Evolutionary conservation across 1,140 invertebrate species (phyloP).

Genomic region (Metopolophium dirhodum): DNA sequence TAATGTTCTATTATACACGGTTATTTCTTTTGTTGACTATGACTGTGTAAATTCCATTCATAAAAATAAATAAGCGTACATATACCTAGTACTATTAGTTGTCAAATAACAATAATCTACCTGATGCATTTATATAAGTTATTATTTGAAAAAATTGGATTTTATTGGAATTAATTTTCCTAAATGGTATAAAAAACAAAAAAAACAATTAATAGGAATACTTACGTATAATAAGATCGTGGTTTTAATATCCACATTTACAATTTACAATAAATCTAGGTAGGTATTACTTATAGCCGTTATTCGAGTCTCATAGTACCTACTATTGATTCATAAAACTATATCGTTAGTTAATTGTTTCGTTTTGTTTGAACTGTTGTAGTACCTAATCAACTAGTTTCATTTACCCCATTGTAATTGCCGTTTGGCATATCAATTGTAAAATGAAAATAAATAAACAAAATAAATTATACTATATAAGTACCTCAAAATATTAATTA

Average conservation of each 20-base stretch:
- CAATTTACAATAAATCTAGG: too few species aligned
- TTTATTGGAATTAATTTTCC: background rate
- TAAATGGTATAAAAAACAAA: too few species aligned
- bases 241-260: too few species aligned
- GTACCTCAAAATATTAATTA: background rate
- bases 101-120: background rate
- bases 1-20: background rate
- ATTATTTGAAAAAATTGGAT: background rate
- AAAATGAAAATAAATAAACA: too few species aligned
- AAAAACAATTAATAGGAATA: too few species aligned
- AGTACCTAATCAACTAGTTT: too few species aligned
- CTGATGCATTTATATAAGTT: background rate
- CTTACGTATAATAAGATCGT: too few species aligned
- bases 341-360: too few species aligned
- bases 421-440: too few species aligned
- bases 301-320: background rate
- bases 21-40: background rate
- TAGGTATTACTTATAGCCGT: too few species aligned
- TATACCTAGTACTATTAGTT: background rate
- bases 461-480: background rate
- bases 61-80: background rate
- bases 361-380: too few species aligned
- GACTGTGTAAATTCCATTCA: conserved; percentile 6
- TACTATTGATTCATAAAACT: background rate
- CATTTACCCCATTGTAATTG: too few species aligned